phyloP scores from a whole-genome alignment of 2,113 vertebrate genomes.

The Ovis canadensis region DNA sequence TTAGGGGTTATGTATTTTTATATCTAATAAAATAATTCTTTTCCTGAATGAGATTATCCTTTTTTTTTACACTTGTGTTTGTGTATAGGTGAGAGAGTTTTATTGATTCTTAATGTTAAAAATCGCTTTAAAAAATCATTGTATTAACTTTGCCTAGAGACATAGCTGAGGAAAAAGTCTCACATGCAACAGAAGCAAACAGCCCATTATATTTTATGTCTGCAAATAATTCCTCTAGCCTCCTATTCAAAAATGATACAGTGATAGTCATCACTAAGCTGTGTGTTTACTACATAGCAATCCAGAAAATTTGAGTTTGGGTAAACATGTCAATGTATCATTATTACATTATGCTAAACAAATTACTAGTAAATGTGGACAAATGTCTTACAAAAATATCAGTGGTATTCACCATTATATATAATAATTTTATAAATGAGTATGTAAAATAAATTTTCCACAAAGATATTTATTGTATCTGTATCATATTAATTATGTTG shows the following conservation, averaged over 20 bases:
- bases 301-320: not conserved
- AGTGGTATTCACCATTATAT: not conserved
- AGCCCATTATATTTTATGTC: not conserved
- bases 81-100: not conserved
- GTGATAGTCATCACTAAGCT: not conserved
- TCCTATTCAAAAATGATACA: not conserved
- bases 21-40: not conserved
- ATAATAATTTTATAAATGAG: not conserved
- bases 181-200: not conserved
- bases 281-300: not conserved
- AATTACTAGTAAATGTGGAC: not conserved
- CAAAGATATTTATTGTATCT: not conserved
- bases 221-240: not conserved
- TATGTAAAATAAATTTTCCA: not conserved
- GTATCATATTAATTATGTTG: slow-evolving; percentile 51
- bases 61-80: not conserved
- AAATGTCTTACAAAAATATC: not conserved
- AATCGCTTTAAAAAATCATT: not conserved
- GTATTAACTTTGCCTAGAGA: not conserved
- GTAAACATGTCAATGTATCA: not conserved
- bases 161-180: not conserved
- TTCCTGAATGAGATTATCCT: not conserved
- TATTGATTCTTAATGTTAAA: not conserved
- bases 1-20: not conserved
- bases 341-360: not conserved